These are phyloP conservation scores for Actinostola sp. DNA, from an alignment of 92 coral and sea anemone genomes.

Conservation along the genomic window DNA sequence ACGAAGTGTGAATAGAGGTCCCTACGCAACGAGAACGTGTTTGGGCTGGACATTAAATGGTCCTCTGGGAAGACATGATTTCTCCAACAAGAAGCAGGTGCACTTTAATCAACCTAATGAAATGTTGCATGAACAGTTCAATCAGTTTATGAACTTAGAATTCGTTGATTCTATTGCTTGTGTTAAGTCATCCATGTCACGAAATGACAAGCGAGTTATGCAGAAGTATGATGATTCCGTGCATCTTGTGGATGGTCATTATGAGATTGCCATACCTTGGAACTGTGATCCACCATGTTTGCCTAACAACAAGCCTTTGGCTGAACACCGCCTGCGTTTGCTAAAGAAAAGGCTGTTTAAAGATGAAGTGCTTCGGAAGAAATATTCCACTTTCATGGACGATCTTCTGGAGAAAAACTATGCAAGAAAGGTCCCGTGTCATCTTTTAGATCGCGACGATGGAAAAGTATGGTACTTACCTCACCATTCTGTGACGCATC, in stretches of 20 bases:
- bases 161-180: slow-evolving; percentile 47
- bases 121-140: slow-evolving; percentile 33
- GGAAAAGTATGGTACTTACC: too few relatives aligned
- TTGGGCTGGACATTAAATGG: slow-evolving; percentile 72
- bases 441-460: too few relatives aligned
- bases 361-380: too few relatives aligned
- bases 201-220: slow-evolving; percentile 41
- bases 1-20: slow-evolving; percentile 29
- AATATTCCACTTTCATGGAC: too few relatives aligned
- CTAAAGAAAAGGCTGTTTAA: slow-evolving; percentile 30
- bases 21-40: slow-evolving; percentile 55
- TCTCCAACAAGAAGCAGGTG: background rate
- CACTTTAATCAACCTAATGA: slow-evolving; percentile 30
- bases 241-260: slow-evolving; percentile 36
- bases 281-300: slow-evolving; percentile 18
- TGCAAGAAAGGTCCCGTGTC: too few relatives aligned
- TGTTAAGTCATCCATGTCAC: slow-evolving; percentile 30
- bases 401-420: too few relatives aligned
- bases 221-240: slow-evolving; percentile 23
- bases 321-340: slow-evolving; percentile 38
- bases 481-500: too few relatives aligned
- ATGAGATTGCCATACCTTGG: slow-evolving; percentile 63
- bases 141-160: slow-evolving; percentile 47
- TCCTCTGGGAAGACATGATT: slow-evolving; percentile 54
- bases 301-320: slow-evolving; percentile 58